phyloP scores from a whole-genome alignment of 1,140 invertebrate genomes.

The Drosophila dunni region DNA sequence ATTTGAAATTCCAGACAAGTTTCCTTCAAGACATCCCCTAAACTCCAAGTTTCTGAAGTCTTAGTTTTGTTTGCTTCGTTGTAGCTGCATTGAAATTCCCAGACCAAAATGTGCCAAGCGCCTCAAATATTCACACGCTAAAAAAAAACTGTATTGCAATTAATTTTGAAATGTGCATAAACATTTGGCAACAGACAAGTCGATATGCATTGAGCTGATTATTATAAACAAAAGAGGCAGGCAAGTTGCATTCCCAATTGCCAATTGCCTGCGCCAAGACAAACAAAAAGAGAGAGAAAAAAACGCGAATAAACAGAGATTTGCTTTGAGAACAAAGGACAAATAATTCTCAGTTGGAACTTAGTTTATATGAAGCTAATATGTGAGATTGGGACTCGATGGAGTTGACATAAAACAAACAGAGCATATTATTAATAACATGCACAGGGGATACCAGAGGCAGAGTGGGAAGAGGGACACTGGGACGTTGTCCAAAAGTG shows the following conservation, averaged over 20 bases:
- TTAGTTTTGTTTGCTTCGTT: too few species aligned
- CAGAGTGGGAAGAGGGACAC: neutral
- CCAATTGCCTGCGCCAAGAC: conserved; percentile 47
- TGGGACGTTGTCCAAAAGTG: conserved; percentile 57
- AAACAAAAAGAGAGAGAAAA: conserved; percentile 54
- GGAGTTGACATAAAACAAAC: conserved; percentile 78
- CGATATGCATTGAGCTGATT: conserved; percentile 37
- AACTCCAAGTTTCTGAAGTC: too few species aligned
- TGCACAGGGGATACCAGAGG: conserved; percentile 40
- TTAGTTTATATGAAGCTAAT: conserved; percentile 15
- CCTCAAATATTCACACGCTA: conserved; percentile 52
- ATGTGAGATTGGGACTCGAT: conserved; percentile 11
- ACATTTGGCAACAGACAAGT: conserved; percentile 32
- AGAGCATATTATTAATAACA: conserved; percentile 55
- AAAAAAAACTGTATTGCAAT: conserved; percentile 21
- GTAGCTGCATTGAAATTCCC: neutral
- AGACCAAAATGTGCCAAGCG: neutral
- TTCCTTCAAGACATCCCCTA: too few species aligned
- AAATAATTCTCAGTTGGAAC: neutral
- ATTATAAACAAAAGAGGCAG: conserved; percentile 64
- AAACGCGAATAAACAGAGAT: conserved; percentile 56
- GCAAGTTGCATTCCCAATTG: conserved; percentile 36
- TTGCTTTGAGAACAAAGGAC: neutral
- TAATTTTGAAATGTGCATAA: conserved; percentile 50
- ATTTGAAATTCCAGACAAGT: too few species aligned